A percentile compares a stretch with the other conserved stretches of the same genome.
These are phyloP conservation scores for Euphonia xanthogaster DNA, from an alignment of 2,797 vertebrate genomes.

Conservation along the genomic window DNA sequence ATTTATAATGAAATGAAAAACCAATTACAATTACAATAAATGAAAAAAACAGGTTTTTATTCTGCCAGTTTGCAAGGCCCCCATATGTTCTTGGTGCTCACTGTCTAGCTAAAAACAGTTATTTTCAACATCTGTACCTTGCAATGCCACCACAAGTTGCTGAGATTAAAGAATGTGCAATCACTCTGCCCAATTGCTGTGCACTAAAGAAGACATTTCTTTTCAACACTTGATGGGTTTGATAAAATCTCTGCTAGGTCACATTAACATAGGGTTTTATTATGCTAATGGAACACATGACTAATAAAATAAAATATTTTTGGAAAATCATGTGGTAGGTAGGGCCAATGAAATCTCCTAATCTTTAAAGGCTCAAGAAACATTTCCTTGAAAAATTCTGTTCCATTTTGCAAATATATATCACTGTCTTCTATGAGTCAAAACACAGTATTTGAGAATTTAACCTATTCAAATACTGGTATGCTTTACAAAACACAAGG, in stretches of 20 bases:
- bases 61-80: background rate
- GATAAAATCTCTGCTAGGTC: conserved; percentile 46
- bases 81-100: background rate
- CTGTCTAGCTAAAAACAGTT: background rate
- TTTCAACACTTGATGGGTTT: background rate
- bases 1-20: background rate
- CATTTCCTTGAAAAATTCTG: background rate
- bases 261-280: conserved; percentile 47
- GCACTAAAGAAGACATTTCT: background rate
- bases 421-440: background rate
- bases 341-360: background rate
- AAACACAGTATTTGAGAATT: background rate
- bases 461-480: background rate
- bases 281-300: conserved; percentile 11
- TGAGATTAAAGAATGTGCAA: background rate
- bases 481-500: background rate
- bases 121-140: background rate
- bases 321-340: conserved; percentile 1
- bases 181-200: background rate
- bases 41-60: background rate
- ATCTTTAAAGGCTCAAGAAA: background rate
- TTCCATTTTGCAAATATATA: background rate
- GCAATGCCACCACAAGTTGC: rapidly evolving
- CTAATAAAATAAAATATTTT: conserved; percentile 34
- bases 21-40: background rate